Evolutionary conservation across 2,113 vertebrate genomes (phyloP), one percentile per base, ranked within the genome.

Genomic region (Trochalopteron elliotii): DNA sequence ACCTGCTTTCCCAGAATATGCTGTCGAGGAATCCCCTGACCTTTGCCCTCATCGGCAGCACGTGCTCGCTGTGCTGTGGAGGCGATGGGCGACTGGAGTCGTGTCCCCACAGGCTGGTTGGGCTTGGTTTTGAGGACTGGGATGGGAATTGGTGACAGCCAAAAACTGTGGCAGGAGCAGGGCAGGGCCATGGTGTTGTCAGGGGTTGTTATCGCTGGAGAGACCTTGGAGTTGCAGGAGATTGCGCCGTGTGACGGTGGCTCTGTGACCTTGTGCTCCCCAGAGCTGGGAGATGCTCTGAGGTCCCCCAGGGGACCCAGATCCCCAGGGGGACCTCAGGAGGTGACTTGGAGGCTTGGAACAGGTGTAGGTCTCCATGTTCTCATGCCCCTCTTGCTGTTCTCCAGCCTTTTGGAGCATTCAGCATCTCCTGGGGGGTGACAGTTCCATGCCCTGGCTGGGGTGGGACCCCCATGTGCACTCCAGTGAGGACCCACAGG

Each of bases 211-310:
- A n/a, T 35, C n/a, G 31, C n/a, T 15, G n/a, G 30, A 53, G 55
- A 60, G 91, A 53, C 86, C 86, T 81, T 81, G 85, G 14, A 45
- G 10, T 5, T 17, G 3, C 22, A 33, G 44, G 40, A 74, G 65
- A 22, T 11, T 1, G 5, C 0, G 2, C 15, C 0, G 8, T 49
- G 86, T 0, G 3, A 4, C 1, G 6, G 45, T 57, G 60, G 55
- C 78, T 65, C 22, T 0, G 0, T 53, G 86, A 40, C 79, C 79
- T 82, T 63, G 60, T 67, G 40, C 40, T 68, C 12, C 47, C 28
- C 39, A 2, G 40, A 27, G 37, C 53, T 4, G 12, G 45, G 68
- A 30, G 92, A 52, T 69, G 57, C 74, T 78, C 60, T 55, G 40
- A 69, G 7, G 2, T 55, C 31, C 37, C 10, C 1, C 20, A 13